Evolutionary conservation across 2,113 vertebrate species (phyloP), one percentile per base, ranked within the genome.

Genomic region (Macquaria australasica): DNA sequence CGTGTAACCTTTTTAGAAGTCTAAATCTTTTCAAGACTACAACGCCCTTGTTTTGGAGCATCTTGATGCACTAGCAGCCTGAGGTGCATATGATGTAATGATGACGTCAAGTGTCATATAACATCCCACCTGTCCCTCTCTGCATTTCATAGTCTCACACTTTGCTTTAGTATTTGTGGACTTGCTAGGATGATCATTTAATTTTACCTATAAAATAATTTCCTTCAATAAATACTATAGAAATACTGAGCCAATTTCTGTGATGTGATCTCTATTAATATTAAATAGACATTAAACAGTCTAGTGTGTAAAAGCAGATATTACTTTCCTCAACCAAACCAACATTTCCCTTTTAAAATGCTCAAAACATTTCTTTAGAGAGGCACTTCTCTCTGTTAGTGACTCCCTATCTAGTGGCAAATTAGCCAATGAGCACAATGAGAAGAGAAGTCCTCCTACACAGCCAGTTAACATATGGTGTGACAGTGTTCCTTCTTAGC

Each of bases 341-440:
- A 39, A n/a, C 56, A 66, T 48, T 70, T 87, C 28, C 14, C 23
- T 66, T 66, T 73, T 73, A 31, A 67, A 73, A 41, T 23, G 20
- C 43, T 76, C 43, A 63, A 18, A 63, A 76, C 37, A 51, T 76
- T 69, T 37, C 12, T 76, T 60, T 41, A 23, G 39, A 73, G 45
- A 60, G 76, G n/a, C 70, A 48, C 50, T 72, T 39, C 67, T 78
- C 23, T 23, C 20, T 18, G n/a, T 31, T 67, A 51, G 18, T 18
- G 18, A 51, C 18, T 62, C 50, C 51, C 55, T 58, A 28, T 60
- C 25, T 60, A 20, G 67, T 9, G 28, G 41, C 51, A 78, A 39
- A 50, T 58, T 74, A 73, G 16, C 15, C 31, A 15, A 5, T 64
- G 55, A 73, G 15, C 55, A 53, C 20, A 21, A 21, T 43, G 43